phyloP scores from a whole-genome alignment of 2,888 invertebrate species.

The Aphelenchoides bicaudatus region DNA sequence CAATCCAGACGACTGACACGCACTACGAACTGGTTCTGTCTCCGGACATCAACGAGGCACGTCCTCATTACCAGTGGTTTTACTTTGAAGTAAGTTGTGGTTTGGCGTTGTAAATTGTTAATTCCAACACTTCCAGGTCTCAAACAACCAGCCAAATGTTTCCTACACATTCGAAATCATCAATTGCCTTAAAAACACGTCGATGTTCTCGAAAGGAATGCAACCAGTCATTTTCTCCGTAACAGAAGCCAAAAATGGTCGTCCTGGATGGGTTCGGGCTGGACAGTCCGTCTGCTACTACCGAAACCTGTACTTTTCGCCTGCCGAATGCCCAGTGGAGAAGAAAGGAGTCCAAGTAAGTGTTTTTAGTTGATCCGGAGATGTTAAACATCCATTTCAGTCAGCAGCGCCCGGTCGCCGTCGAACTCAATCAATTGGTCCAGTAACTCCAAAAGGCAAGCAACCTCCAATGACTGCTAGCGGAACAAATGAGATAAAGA shows the following conservation, averaged over 20 bases:
- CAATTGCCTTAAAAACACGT: conserved; percentile 80
- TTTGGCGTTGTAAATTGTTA: not conserved
- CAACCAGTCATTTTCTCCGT: conserved; percentile 82
- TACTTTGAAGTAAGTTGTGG: conserved; percentile 74
- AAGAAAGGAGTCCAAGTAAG: conserved; percentile 16
- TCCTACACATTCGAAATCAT: conserved; percentile 79
- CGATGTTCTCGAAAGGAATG: conserved; percentile 84
- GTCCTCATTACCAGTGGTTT: conserved; percentile 79
- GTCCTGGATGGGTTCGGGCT: conserved; percentile 70
- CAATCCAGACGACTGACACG: conserved; percentile 70
- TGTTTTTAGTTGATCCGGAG: no score
- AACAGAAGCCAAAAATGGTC: conserved; percentile 67
- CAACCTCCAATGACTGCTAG: conserved; percentile 4
- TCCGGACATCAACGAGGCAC: conserved; percentile 76
- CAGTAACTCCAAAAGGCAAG: not conserved
- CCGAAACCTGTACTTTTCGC: conserved; percentile 67
- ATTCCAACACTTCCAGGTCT: conserved; percentile 61
- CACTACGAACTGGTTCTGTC: conserved; percentile 80
- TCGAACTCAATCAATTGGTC: conserved; percentile 14
- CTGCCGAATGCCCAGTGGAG: not conserved
- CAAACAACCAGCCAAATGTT: conserved; percentile 71
- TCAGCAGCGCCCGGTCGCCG: not conserved
- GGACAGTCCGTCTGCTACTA: conserved; percentile 79
- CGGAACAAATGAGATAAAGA: conserved; percentile 15
- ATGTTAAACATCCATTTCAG: no score